Percentiles rank a stretch among this genome's conserved stretches.
Evolutionary conservation across 2,888 invertebrate species (phyloP).

Genomic region (Aromia moschata): DNA sequence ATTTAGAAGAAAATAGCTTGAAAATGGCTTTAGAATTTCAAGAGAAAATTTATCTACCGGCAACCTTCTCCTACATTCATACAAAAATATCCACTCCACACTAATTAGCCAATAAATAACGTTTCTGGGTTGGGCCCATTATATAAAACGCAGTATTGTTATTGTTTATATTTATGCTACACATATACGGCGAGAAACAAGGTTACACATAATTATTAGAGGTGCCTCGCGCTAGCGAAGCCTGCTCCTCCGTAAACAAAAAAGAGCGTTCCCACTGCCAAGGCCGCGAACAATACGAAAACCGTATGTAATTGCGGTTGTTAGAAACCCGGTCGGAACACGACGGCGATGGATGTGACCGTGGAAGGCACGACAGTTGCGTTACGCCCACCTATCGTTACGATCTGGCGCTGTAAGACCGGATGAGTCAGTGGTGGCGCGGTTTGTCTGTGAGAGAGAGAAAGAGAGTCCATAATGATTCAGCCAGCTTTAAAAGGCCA

Average conservation of each 20-base stretch:
- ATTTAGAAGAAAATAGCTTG: background rate
- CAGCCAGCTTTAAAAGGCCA: no score
- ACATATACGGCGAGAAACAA: background rate
- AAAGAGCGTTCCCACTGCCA: background rate
- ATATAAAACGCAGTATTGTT: background rate
- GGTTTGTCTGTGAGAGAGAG: no score
- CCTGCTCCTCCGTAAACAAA: background rate
- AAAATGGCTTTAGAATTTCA: no score
- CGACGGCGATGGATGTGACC: background rate
- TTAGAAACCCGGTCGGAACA: background rate
- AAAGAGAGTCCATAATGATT: no score
- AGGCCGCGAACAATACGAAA: background rate
- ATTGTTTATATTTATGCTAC: background rate
- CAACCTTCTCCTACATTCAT: background rate
- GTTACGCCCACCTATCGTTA: slow-evolving; percentile 5
- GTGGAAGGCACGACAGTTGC: background rate
- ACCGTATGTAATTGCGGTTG: background rate
- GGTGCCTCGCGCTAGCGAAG: background rate
- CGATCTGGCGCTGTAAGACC: background rate
- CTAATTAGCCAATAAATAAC: background rate
- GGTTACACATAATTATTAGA: background rate
- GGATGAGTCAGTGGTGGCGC: background rate
- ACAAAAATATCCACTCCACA: background rate
- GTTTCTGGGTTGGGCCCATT: background rate
- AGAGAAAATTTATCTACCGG: no score